Conservation (phyloP, 2,888 invertebrate species). For the Synergus umbraculus region DNA sequence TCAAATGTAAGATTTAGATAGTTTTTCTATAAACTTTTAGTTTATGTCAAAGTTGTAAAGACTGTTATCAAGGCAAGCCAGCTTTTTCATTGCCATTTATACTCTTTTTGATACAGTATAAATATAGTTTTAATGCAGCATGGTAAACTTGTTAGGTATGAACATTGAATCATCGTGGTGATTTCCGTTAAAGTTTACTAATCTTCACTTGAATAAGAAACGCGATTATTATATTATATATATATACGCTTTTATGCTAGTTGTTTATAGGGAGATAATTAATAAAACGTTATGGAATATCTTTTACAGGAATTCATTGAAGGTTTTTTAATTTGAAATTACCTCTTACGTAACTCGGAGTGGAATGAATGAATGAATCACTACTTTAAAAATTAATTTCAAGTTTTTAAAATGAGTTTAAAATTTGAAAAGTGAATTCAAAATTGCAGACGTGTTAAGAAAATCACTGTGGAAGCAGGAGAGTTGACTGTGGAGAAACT, state of each 20-base stretch:
- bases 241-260: not conserved
- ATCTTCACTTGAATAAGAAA: not conserved
- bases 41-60: not conserved
- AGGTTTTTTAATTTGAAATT: not conserved
- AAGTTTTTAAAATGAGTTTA: not conserved
- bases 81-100: conserved; percentile 1
- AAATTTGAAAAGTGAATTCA: not conserved
- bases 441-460: not conserved
- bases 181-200: not conserved
- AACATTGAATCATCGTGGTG: not conserved
- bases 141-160: not conserved
- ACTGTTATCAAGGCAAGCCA: not conserved
- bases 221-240: conserved; percentile 17
- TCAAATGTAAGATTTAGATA: not conserved
- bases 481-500: conserved; percentile 61
- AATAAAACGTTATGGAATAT: conserved; percentile 21
- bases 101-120: conserved; percentile 9
- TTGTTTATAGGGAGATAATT: conserved; percentile 2
- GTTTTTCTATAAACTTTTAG: not conserved
- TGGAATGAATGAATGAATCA: no score
- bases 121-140: conserved; percentile 4
- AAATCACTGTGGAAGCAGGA: conserved; percentile 48
- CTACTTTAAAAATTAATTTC: no score
- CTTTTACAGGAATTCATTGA: conserved; percentile 6
- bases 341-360: not conserved